These are phyloP conservation scores for Vidua chalybeata DNA, from an alignment of 2,113 vertebrate genomes.

Conservation along the genomic window DNA sequence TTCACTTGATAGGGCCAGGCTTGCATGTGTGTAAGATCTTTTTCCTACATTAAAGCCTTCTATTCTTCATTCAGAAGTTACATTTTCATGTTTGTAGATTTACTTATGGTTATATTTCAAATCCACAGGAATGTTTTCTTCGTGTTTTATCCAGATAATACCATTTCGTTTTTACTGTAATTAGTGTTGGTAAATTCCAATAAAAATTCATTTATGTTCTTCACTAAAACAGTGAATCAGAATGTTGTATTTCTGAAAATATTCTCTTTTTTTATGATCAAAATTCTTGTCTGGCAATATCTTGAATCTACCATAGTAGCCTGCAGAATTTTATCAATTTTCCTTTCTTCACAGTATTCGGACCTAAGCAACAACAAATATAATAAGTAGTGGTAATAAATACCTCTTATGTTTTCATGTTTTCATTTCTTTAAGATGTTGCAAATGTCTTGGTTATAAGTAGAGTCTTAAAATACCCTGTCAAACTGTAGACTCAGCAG, in stretches of 20 bases:
- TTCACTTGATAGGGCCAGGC: neutral
- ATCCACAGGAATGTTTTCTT: neutral
- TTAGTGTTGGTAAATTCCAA: neutral
- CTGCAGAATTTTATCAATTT: neutral
- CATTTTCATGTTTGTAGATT: neutral
- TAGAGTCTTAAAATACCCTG: neutral
- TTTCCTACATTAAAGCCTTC: neutral
- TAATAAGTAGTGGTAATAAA: neutral
- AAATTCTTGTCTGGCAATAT: neutral
- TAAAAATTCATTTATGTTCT: neutral
- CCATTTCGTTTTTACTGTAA: neutral
- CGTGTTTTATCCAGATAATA: neutral
- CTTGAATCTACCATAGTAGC: neutral
- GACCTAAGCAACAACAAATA: neutral
- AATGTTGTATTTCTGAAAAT: neutral
- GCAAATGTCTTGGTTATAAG: neutral
- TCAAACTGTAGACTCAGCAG: neutral
- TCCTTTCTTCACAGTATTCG: neutral
- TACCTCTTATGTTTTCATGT: neutral
- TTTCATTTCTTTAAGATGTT: neutral
- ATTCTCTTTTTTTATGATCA: neutral
- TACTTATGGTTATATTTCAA: neutral
- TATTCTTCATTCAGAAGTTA: neutral
- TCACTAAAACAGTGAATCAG: neutral
- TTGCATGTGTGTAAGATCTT: neutral